Evolutionary conservation across 2,113 vertebrate species (phyloP).

Genomic region (Chloropsis cyanopogon): DNA sequence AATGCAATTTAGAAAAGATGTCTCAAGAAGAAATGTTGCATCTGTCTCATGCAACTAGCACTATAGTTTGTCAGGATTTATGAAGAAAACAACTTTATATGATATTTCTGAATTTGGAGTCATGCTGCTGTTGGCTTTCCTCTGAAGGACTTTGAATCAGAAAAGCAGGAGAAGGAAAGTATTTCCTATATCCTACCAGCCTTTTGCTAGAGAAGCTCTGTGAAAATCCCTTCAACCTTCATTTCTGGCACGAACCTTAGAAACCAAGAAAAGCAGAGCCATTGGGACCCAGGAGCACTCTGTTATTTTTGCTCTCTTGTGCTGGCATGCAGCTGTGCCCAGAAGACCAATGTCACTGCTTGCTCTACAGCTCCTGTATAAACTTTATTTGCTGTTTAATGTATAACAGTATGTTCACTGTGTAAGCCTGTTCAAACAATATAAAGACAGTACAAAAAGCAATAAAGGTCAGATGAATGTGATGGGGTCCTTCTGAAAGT

Average conservation of each 20-base stretch:
- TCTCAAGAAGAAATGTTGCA: neutral
- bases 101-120: neutral
- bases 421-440: neutral
- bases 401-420: neutral
- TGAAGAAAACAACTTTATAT: neutral
- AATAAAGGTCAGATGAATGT: neutral
- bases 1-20: neutral
- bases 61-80: neutral
- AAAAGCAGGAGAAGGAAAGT: neutral
- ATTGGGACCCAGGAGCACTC: neutral
- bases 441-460: neutral
- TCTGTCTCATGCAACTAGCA: neutral
- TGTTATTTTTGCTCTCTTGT: neutral
- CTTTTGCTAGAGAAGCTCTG: neutral
- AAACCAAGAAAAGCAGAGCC: neutral
- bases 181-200: neutral
- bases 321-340: neutral
- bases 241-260: neutral
- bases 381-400: slow-evolving; percentile 31
- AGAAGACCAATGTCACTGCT: neutral
- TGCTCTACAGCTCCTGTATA: neutral
- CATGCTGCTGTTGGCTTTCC: neutral
- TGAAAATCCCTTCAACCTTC: neutral
- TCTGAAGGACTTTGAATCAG: neutral
- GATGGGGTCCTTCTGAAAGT: neutral